A percentile compares a stretch with the other conserved stretches of the same genome.
These are phyloP conservation scores for Seira ritae DNA, from an alignment of 2,888 invertebrate species.

Conservation along the genomic window DNA sequence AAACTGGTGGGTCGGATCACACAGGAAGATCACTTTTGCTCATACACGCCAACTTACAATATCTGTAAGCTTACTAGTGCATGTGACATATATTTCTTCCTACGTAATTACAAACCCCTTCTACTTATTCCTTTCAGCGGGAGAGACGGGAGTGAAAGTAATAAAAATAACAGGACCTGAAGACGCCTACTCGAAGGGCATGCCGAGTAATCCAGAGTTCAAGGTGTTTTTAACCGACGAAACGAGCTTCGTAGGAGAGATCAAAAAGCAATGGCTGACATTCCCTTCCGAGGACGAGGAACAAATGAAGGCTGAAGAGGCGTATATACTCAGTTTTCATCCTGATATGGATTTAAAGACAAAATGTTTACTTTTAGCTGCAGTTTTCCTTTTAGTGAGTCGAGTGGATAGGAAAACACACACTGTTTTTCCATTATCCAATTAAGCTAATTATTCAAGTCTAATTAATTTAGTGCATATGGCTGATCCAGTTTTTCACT, in stretches of 20 bases:
- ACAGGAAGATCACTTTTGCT: conserved; percentile 66
- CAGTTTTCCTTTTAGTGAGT: conserved; percentile 67
- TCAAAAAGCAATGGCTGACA: conserved; percentile 64
- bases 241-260: conserved; percentile 65
- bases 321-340: conserved; percentile 64
- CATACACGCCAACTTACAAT: conserved; percentile 66
- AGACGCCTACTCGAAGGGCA: conserved; percentile 59
- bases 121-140: too few species aligned
- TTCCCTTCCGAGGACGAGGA: conserved; percentile 59
- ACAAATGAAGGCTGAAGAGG: conserved; percentile 61
- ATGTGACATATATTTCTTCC: too few species aligned
- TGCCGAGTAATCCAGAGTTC: conserved; percentile 65
- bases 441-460: not conserved
- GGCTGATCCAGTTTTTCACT: too few species aligned
- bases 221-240: conserved; percentile 65
- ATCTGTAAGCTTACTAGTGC: conserved; percentile 23
- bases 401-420: too few species aligned
- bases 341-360: conserved; percentile 68
- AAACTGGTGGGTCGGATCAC: conserved; percentile 61
- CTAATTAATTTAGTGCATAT: too few species aligned
- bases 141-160: conserved; percentile 62
- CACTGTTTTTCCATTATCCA: too few species aligned
- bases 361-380: conserved; percentile 61
- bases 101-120: too few species aligned
- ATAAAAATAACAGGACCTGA: conserved; percentile 59